These are phyloP conservation scores for Enteromius unitaeniatus DNA, from an alignment of 2,797 vertebrate species.

Conservation along the genomic window DNA sequence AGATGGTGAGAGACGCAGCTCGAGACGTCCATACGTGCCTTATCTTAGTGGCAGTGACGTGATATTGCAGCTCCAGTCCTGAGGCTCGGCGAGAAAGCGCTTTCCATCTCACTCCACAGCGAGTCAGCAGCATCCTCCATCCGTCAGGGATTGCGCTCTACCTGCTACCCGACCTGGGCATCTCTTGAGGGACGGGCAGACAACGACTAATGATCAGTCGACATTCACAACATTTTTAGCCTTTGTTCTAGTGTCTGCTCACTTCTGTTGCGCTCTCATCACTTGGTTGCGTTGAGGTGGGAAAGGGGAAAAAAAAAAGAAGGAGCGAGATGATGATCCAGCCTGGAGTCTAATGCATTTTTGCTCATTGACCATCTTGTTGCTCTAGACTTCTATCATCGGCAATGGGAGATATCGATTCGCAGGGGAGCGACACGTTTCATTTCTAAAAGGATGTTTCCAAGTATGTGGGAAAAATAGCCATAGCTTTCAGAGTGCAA, in stretches of 20 bases:
- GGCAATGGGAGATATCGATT: conserved; percentile 92
- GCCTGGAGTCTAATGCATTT: conserved; percentile 81
- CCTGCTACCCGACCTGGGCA: conserved; percentile 71
- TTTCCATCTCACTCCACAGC: conserved; percentile 76
- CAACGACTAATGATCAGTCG: conserved; percentile 57
- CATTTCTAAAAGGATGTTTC: conserved; percentile 85
- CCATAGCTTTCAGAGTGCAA: conserved; percentile 98
- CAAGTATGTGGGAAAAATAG: conserved; percentile 95
- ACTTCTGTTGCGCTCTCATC: conserved; percentile 69
- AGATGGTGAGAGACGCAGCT: conserved; percentile 78
- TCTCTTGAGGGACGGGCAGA: conserved; percentile 69
- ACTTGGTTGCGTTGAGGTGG: conserved; percentile 72
- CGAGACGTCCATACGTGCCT: conserved; percentile 81
- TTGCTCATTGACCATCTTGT: conserved; percentile 83
- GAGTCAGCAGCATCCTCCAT: conserved; percentile 81
- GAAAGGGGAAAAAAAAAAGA: conserved; percentile 65
- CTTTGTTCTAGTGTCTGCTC: conserved; percentile 69
- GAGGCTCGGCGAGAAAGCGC: conserved; percentile 74
- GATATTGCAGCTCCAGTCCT: conserved; percentile 81
- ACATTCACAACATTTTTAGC: conserved; percentile 65
- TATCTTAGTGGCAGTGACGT: conserved; percentile 84
- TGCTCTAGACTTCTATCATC: conserved; percentile 81
- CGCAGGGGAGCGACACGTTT: conserved; percentile 83
- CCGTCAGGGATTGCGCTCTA: conserved; percentile 78
- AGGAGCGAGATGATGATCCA: conserved; percentile 79